Conservation (phyloP, 2,797 vertebrate species). For the Aselliscus stoliczkanus region DNA sequence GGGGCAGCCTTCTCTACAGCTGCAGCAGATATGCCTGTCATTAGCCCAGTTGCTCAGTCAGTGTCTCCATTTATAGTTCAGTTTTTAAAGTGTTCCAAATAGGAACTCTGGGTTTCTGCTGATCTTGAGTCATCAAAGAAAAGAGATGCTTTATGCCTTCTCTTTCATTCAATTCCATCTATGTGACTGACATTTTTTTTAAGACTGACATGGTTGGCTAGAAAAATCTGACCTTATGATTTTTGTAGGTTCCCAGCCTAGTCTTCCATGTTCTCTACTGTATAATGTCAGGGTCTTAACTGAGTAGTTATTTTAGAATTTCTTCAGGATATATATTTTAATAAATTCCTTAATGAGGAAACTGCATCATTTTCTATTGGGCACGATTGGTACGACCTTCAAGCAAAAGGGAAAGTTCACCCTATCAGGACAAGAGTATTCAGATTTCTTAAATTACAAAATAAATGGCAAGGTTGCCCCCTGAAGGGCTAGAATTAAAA, state of each 20-base stretch:
- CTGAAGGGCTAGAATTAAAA: neutral
- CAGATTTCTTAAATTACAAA: neutral
- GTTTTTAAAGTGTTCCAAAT: constrained; percentile 30
- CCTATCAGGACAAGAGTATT: neutral
- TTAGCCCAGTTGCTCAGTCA: neutral
- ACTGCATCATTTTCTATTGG: neutral
- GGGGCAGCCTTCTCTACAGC: neutral
- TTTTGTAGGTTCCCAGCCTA: neutral
- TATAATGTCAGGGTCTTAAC: neutral
- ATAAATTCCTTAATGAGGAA: neutral
- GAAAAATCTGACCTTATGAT: neutral
- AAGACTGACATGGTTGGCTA: neutral
- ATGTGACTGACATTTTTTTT: neutral
- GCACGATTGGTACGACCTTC: neutral
- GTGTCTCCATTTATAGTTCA: constrained; percentile 14
- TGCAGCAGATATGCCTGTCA: neutral
- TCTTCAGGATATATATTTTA: neutral
- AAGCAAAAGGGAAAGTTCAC: neutral
- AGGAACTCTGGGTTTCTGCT: constrained; percentile 36
- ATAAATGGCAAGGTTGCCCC: neutral
- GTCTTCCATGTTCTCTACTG: neutral
- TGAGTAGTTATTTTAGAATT: neutral
- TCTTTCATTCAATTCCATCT: neutral
- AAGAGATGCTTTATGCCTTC: neutral
- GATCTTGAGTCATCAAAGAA: constrained; percentile 47